Percentiles rank a stretch among this genome's conserved stretches.
phyloP scores from a whole-genome alignment of 2,888 invertebrate species.

The Octonoba sinensis region DNA sequence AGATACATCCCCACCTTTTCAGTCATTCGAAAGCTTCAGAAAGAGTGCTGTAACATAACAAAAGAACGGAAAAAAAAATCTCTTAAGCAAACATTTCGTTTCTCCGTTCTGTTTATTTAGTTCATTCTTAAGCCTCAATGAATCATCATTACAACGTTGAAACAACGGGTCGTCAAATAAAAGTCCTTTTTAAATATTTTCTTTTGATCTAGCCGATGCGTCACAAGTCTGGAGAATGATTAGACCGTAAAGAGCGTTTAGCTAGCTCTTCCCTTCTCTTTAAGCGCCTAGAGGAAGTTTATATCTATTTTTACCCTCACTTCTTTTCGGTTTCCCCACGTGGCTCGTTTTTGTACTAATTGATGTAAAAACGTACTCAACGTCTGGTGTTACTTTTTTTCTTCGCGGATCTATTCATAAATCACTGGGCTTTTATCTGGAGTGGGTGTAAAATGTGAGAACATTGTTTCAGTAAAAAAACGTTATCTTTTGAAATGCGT shows the following conservation, averaged over 20 bases:
- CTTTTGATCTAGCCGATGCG: constrained; percentile 51
- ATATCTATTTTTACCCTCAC: constrained; percentile 44
- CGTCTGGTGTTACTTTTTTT: constrained; percentile 23
- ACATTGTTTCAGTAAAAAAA: too few relatives aligned
- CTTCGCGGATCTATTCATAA: constrained; percentile 21
- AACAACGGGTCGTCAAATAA: constrained; percentile 38
- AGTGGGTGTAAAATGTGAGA: constrained; percentile 6
- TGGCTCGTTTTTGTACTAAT: constrained; percentile 50
- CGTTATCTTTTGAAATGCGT: too few relatives aligned
- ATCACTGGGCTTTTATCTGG: constrained; percentile 36
- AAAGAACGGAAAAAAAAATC: too few relatives aligned
- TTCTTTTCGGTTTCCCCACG: constrained; percentile 30
- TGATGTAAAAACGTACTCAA: constrained; percentile 55
- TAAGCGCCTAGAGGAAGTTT: constrained; percentile 26
- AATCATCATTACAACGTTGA: constrained; percentile 35
- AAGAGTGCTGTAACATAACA: too few relatives aligned
- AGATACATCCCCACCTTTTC: too few relatives aligned
- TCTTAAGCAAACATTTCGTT: too few relatives aligned
- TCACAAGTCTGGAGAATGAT: constrained; percentile 51
- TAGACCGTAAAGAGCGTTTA: constrained; percentile 50
- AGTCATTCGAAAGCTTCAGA: too few relatives aligned
- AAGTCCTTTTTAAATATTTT: constrained; percentile 34
- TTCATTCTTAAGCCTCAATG: constrained; percentile 7
- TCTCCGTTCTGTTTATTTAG: too few relatives aligned
- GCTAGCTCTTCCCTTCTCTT: constrained; percentile 4